These are phyloP conservation scores for Nyctibius bracteatus DNA, from an alignment of 2,113 vertebrate genomes.

Conservation along the genomic window DNA sequence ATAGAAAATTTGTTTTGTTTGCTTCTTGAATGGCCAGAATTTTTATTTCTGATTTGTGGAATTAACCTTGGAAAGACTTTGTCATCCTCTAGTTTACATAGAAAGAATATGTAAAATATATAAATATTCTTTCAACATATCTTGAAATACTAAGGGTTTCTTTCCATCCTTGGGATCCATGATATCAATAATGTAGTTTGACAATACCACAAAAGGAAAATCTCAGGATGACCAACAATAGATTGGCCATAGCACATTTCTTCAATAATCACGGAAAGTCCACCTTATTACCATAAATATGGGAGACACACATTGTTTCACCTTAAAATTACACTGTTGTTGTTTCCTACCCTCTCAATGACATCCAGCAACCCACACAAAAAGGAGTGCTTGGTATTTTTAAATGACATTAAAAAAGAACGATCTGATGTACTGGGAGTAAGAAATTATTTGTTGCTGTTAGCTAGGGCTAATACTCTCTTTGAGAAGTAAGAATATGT, in stretches of 20 bases:
- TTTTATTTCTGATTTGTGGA: background rate
- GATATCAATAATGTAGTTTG: background rate
- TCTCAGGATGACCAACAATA: background rate
- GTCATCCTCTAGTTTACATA: background rate
- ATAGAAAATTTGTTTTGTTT: background rate
- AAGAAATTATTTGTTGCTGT: background rate
- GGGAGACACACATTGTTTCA: background rate
- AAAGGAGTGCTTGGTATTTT: background rate
- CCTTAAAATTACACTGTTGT: background rate
- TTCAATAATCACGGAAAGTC: background rate
- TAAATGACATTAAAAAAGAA: background rate
- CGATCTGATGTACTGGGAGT: background rate
- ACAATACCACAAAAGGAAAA: background rate
- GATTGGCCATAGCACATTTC: background rate
- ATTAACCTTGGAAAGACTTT: background rate
- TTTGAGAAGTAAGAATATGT: background rate
- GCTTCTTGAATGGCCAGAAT: background rate
- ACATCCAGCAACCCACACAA: background rate
- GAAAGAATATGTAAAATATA: background rate
- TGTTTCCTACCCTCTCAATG: background rate
- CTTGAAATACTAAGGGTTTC: background rate
- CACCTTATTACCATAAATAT: background rate
- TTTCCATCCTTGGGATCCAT: background rate
- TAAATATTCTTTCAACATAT: background rate
- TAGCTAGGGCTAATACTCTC: background rate